Percentiles rank a stretch among this genome's conserved stretches.
These are phyloP conservation scores for Lethenteron reissneri DNA, from an alignment of 2,113 vertebrate species.

Conservation along the genomic window DNA sequence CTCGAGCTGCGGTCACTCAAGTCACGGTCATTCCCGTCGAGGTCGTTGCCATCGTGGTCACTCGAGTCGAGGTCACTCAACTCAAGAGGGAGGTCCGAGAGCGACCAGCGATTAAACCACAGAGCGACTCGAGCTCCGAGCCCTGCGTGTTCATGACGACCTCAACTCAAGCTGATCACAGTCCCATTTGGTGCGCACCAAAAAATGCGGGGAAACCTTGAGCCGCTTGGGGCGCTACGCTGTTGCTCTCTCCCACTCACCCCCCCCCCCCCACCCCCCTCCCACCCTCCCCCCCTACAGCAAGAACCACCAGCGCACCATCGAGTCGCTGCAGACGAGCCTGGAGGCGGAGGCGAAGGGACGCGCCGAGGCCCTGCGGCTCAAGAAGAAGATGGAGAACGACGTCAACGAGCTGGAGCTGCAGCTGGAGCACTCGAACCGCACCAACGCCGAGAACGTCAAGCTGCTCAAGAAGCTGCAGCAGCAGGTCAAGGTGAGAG, in stretches of 20 bases:
- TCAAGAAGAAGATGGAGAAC: constrained; percentile 33
- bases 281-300: constrained; percentile 14
- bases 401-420: constrained; percentile 37
- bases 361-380: constrained; percentile 23
- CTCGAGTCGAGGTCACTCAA: too few relatives aligned
- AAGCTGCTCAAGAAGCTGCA: constrained; percentile 28
- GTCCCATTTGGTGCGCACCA: not conserved
- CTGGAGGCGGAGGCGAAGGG: constrained; percentile 30
- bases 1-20: too few relatives aligned
- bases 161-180: too few relatives aligned
- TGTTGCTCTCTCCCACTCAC: not conserved
- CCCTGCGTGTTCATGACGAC: not conserved
- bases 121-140: too few relatives aligned
- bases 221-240: not conserved
- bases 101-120: too few relatives aligned
- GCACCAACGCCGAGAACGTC: constrained; percentile 25
- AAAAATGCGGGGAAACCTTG: not conserved
- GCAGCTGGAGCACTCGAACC: constrained; percentile 27
- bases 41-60: too few relatives aligned
- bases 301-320: constrained; percentile 29
- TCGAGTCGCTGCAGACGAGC: constrained; percentile 34
- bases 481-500: constrained; percentile 24
- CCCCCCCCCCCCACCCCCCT: not conserved
- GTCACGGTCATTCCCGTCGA: too few relatives aligned
- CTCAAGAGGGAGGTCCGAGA: too few relatives aligned